Conservation (phyloP, 30 jellyfish, hydroid and myxozoan genomes). For the Cassiopea andromeda region DNA sequence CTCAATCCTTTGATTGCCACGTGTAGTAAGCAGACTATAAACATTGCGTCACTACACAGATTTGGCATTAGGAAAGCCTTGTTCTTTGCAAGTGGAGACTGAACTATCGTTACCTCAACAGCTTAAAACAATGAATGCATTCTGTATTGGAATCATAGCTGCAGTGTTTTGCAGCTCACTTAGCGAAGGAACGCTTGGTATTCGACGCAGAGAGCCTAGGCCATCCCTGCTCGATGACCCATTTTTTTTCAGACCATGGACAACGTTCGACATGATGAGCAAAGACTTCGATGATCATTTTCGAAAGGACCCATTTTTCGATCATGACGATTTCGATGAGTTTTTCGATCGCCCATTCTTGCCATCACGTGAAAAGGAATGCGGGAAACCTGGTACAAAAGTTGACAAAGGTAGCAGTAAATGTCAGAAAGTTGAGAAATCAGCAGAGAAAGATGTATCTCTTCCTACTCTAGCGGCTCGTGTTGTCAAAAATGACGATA, state of each 20-base stretch:
- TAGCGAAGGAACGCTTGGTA: conserved; percentile 36
- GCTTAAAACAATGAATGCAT: neutral
- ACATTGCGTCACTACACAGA: neutral
- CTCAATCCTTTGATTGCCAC: conserved; percentile 19
- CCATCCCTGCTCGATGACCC: conserved; percentile 19
- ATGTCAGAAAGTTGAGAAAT: conserved; percentile 7
- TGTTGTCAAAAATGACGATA: conserved; percentile 45
- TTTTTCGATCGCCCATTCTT: conserved; percentile 5
- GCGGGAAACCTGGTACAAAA: neutral
- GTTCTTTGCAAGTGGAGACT: too few relatives aligned
- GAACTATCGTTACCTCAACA: neutral
- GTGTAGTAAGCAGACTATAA: conserved; percentile 6
- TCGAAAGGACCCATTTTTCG: conserved; percentile 47
- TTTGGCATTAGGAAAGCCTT: too few relatives aligned
- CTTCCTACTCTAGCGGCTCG: conserved; percentile 59
- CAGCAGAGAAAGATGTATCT: conserved; percentile 6
- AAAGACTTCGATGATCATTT: conserved; percentile 57
- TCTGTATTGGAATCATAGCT: conserved; percentile 29
- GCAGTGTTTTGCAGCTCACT: conserved; percentile 20
- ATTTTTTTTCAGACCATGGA: conserved; percentile 46
- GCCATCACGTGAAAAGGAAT: neutral
- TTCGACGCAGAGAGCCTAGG: conserved; percentile 17
- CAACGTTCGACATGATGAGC: conserved; percentile 61
- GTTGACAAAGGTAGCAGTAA: conserved; percentile 1
- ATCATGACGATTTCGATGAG: conserved; percentile 51